Evolutionary conservation across 2,113 vertebrate species (phyloP), one percentile per base, ranked within the genome.

Genomic region (Rhea pennata): DNA sequence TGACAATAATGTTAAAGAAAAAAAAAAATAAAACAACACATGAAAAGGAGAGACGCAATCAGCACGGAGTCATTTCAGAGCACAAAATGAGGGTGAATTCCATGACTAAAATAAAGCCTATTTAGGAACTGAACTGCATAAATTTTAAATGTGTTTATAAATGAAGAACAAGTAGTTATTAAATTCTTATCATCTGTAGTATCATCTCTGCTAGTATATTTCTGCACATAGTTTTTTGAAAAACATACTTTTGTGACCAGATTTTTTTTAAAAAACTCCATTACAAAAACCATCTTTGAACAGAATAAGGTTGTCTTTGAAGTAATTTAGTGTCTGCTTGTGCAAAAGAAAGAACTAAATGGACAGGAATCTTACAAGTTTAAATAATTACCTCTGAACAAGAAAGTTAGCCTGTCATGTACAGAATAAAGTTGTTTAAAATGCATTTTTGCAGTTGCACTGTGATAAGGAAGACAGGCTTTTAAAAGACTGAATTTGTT

Each of bases 391-490:
- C 24, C 36, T 33, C 22, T 40, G 50, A 96, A 80, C 67, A 87
- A 26, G 93, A 86, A 96, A 95, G 96, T 88, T 94, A 94, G 66
- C 76, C 83, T 94, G 87, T 96, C 93, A 94, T 10, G 27, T 81
- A 83, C 29, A 78, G 71, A 95, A 95, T 27, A 24, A 93, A 94
- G 75, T 92, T 90, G 64, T 92, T 92, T 92, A 92, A 96, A 97
- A 90, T 67, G 53, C 50, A 46, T 92, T 94, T 94, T 82, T 91
- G 64, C 48, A 69, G 82, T 85, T 91, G 66, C 71, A 91, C 53
- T 86, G 76, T 76, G 85, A 88, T 89, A 88, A 92, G 27, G 69
- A 26, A 93, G 92, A 81, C 72, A 92, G 89, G 64, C 62, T 95
- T 95, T 94, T 91, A 94, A 88, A 81, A 74, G 74, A 92, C 7